phyloP scores from a whole-genome alignment of 2,888 invertebrate species.

The Hecatera dysodea region DNA sequence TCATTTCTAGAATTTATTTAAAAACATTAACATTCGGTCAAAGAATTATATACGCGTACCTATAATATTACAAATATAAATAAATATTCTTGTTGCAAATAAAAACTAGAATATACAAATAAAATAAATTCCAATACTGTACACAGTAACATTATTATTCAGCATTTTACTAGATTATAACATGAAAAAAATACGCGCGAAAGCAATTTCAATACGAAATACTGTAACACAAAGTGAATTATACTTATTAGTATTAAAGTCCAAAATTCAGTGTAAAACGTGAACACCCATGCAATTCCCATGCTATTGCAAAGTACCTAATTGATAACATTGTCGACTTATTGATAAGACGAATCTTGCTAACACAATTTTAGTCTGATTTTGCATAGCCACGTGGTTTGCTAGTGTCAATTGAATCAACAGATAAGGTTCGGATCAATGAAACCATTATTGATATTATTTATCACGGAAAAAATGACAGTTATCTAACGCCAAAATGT shows the following conservation, averaged over 20 bases:
- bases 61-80: background rate
- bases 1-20: too few species aligned
- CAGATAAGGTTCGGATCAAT: conserved; percentile 53
- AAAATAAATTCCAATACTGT: background rate
- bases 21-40: background rate
- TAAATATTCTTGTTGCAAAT: background rate
- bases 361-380: conserved; percentile 71
- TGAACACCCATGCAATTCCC: conserved; percentile 76
- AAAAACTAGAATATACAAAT: background rate
- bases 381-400: conserved; percentile 70
- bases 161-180: background rate
- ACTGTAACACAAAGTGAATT: conserved; percentile 7
- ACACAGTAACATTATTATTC: background rate
- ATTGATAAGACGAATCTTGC: conserved; percentile 76
- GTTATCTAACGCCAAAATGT: background rate
- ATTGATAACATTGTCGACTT: conserved; percentile 75
- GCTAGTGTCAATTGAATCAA: conserved; percentile 42
- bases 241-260: conserved; percentile 31
- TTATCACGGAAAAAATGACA: conserved; percentile 17
- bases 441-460: conserved; percentile 35
- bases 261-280: conserved; percentile 32
- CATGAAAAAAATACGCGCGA: conserved; percentile 24
- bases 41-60: background rate
- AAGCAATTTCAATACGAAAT: conserved; percentile 10
- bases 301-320: conserved; percentile 70